Conservation (phyloP, 2,797 vertebrate genomes). For the Rhincodon typus region DNA sequence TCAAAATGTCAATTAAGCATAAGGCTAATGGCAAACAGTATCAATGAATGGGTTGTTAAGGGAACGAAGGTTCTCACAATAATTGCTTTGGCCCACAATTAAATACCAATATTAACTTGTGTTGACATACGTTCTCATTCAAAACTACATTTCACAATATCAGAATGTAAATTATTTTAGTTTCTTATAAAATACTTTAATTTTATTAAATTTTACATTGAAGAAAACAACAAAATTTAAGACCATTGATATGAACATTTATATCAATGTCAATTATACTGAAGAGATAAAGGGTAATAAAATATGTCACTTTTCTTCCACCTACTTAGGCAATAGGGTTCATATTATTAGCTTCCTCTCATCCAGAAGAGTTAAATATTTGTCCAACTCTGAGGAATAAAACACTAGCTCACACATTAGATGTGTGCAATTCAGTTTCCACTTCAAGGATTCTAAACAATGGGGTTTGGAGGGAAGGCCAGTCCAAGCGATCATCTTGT, state of each 20-base stretch:
- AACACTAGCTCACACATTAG: neutral
- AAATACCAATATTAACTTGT: neutral
- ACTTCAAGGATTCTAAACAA: neutral
- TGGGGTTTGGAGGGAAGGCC: neutral
- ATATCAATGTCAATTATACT: neutral
- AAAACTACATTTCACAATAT: neutral
- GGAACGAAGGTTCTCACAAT: neutral
- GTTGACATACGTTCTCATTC: neutral
- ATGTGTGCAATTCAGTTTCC: neutral
- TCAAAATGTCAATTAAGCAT: neutral
- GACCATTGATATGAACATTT: neutral
- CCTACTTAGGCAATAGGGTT: neutral
- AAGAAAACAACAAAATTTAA: neutral
- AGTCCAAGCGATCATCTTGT: neutral
- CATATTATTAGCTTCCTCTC: neutral
- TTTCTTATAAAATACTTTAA: neutral
- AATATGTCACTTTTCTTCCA: slow-evolving; percentile 14
- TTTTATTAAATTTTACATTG: neutral
- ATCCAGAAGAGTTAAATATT: slow-evolving; percentile 1
- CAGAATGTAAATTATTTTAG: neutral
- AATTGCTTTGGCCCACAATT: neutral
- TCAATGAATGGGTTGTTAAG: slow-evolving; percentile 22
- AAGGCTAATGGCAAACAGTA: slow-evolving; percentile 29
- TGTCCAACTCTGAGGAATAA: neutral
- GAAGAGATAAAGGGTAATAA: neutral